These are phyloP conservation scores for Falco concolor DNA, from an alignment of 2,797 vertebrate species.

Conservation along the genomic window DNA sequence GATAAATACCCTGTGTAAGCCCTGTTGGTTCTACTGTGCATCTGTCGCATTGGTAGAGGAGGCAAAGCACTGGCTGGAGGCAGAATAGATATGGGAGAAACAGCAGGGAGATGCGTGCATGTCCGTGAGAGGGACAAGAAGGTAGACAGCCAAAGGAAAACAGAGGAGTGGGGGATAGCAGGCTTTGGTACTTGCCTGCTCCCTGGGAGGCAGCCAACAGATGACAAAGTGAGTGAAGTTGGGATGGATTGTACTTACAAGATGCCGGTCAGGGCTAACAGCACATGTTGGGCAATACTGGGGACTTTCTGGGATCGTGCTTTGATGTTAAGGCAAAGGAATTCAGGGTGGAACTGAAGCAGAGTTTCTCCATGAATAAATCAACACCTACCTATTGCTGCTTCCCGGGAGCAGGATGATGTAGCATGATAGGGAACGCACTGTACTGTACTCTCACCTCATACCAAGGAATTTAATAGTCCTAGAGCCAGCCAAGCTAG, in stretches of 20 bases:
- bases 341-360: not conserved
- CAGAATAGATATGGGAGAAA: not conserved
- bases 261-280: not conserved
- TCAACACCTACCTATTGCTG: not conserved
- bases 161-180: accelerated
- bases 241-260: not conserved
- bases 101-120: not conserved
- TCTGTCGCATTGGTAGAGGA: accelerated
- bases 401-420: not conserved
- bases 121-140: not conserved
- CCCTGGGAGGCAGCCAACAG: not conserved
- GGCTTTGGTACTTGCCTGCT: not conserved
- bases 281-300: not conserved
- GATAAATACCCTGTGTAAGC: not conserved
- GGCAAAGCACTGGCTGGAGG: not conserved
- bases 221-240: not conserved
- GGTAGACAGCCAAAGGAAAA: not conserved
- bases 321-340: not conserved
- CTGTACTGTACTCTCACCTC: not conserved
- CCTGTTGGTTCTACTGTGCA: accelerated
- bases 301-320: not conserved
- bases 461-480: not conserved
- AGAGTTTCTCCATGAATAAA: not conserved
- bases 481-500: not conserved
- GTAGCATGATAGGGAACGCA: not conserved